Conservation (phyloP, 2,113 vertebrate genomes). For the Phyllopteryx taeniolatus region DNA sequence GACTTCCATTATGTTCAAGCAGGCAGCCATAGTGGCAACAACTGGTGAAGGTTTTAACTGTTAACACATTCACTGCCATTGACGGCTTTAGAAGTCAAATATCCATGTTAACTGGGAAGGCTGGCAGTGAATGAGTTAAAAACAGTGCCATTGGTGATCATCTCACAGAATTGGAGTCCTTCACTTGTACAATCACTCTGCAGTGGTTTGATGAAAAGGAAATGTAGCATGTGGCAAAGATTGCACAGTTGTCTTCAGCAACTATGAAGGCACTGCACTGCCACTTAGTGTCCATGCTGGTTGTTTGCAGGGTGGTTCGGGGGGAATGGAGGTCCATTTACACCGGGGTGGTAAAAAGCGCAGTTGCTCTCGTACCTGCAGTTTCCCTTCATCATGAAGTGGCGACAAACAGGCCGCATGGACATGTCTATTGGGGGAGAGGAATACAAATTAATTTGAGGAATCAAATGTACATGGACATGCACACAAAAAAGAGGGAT, state of each 20-base stretch:
- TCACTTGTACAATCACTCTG: not conserved
- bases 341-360: constrained; percentile 90
- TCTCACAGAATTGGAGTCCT: not conserved
- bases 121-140: constrained; percentile 9
- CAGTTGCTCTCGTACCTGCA: constrained; percentile 91
- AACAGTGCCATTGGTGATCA: constrained; percentile 12
- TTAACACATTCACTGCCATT: too few species aligned
- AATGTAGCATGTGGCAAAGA: not conserved
- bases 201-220: constrained; percentile 2
- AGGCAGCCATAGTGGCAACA: constrained; percentile 19
- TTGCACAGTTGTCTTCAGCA: not conserved
- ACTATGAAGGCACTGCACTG: not conserved
- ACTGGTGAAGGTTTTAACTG: constrained; percentile 13
- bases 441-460: not conserved
- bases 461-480: not conserved
- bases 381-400: constrained; percentile 94
- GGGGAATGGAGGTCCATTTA: constrained; percentile 85
- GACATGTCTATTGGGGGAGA: constrained; percentile 80
- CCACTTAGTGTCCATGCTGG: constrained; percentile 67
- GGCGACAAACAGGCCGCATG: constrained; percentile 84
- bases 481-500: too few species aligned
- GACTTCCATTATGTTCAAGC: constrained; percentile 9
- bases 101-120: too few species aligned
- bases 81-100: too few species aligned
- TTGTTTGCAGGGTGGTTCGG: constrained; percentile 62